Percentiles rank a stretch among this genome's conserved stretches.
phyloP scores from a whole-genome alignment of 1,140 invertebrate species.

The Orchesella cincta region DNA sequence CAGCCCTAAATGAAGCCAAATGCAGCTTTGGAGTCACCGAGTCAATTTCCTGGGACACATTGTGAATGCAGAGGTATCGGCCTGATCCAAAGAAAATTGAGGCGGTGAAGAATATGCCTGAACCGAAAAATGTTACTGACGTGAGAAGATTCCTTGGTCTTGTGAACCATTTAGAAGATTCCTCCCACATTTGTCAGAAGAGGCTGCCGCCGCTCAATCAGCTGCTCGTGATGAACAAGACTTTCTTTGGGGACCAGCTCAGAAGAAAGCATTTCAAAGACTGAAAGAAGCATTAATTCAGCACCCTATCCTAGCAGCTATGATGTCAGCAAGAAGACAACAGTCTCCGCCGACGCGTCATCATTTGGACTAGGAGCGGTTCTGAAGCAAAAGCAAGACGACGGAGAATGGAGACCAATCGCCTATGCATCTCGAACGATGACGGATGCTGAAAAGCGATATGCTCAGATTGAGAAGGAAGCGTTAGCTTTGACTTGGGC shows the following conservation, averaged over 20 bases:
- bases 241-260: constrained; percentile 52
- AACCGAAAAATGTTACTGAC: constrained; percentile 51
- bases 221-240: constrained; percentile 50
- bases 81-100: constrained; percentile 53
- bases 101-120: constrained; percentile 53
- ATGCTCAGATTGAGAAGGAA: constrained; percentile 55
- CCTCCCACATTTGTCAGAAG: constrained; percentile 52
- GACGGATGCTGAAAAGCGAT: constrained; percentile 52
- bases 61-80: constrained; percentile 54
- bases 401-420: constrained; percentile 49
- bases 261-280: constrained; percentile 51
- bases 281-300: constrained; percentile 51
- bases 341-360: constrained; percentile 53
- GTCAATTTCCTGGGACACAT: constrained; percentile 55
- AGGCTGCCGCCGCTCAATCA: constrained; percentile 49
- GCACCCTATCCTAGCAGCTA: constrained; percentile 51
- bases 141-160: constrained; percentile 56
- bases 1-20: constrained; percentile 55
- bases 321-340: constrained; percentile 50
- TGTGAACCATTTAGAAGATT: constrained; percentile 56
- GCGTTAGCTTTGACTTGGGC: constrained; percentile 56
- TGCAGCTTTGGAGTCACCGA: constrained; percentile 51
- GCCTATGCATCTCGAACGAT: constrained; percentile 54
- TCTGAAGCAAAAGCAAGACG: constrained; percentile 49
- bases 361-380: constrained; percentile 53